Base-by-base conservation (phyloP, 2,797 vertebrate genomes). In the Discoglossus pictus region DNA sequence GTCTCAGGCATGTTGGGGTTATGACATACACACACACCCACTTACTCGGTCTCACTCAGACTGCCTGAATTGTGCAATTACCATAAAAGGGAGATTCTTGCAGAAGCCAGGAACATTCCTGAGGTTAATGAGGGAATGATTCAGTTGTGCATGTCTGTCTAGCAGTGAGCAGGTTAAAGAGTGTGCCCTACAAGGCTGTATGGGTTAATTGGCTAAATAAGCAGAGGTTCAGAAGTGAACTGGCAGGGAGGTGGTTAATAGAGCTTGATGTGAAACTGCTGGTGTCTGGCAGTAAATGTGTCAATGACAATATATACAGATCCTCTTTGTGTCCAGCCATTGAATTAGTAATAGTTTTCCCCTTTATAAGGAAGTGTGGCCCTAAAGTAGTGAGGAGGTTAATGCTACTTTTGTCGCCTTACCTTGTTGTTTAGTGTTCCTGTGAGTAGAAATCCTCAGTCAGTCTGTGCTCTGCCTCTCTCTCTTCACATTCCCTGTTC, bases 1-100 rank as follows among this genome's bases (percentile, higher is more conserved):
- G n/a, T n/a, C n/a, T n/a, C n/a, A 44, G 42, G 17, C 42, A 44
- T n/a, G n/a, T n/a, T n/a, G n/a, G n/a, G n/a, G n/a, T n/a, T n/a
- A n/a, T n/a, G 15, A 18, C 42, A 44, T 44, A 3, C 42, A 44
- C 20, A 4, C 42, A 7, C 42, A n/a, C 2, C 42, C 42, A n/a
- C 3, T 17, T 20, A n/a, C 15, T 17, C 15, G n/a, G n/a, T 59
- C 43, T 48, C 31, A 38, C 38, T 21, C 20, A 36, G 42, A 16
- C 39, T 21, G 15, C 18, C 44, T 40, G 23, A 34, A 15, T n/a
- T 25, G 6, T 27, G 31, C 36, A 46, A 56, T 25, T 9, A 56
- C 63, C 53, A 67, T 67, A 67, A 67, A 67, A 67, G 64, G 64
- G 35, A 56, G 53, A 58, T 50, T 50, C 20, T 11, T 11, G 20